Evolutionary conservation across 2,888 invertebrate genomes (phyloP).

Genomic region (Cerceris rybyensis): DNA sequence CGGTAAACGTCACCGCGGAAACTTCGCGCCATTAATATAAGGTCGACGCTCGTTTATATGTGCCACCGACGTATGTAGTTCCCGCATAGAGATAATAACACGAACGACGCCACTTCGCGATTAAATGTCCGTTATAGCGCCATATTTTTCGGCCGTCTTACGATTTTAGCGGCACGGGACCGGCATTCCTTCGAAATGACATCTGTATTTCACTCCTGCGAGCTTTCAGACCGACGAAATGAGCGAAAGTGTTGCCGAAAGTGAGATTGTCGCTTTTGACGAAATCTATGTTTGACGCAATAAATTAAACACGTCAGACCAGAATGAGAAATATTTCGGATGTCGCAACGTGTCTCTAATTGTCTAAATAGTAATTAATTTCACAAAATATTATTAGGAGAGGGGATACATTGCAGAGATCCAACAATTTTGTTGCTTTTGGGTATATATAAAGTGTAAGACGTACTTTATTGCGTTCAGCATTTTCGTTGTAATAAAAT

Average conservation of each 20-base stretch:
- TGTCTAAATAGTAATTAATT: too few species aligned
- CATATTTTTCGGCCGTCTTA: slow-evolving; percentile 32
- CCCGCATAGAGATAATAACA: slow-evolving; percentile 46
- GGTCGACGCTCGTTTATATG: slow-evolving; percentile 56
- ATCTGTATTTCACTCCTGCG: slow-evolving; percentile 28
- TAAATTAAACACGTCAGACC: too few species aligned
- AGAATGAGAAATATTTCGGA: too few species aligned
- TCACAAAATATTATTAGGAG: too few species aligned
- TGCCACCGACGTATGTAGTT: slow-evolving; percentile 44
- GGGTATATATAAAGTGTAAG: too few species aligned
- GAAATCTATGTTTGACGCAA: neutral
- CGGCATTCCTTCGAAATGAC: slow-evolving; percentile 9
- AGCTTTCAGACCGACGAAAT: neutral
- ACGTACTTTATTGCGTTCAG: too few species aligned
- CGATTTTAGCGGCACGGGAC: slow-evolving; percentile 21
- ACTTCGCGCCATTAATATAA: slow-evolving; percentile 54
- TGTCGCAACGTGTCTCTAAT: too few species aligned
- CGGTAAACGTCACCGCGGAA: slow-evolving; percentile 58
- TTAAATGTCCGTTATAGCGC: slow-evolving; percentile 34
- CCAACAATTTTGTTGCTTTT: too few species aligned
- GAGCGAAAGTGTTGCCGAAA: slow-evolving; percentile 3
- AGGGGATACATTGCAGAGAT: too few species aligned
- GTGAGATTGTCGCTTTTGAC: neutral
- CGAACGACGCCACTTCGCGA: slow-evolving; percentile 27
- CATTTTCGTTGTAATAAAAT: too few species aligned